Evolutionary conservation across 2,113 vertebrate genomes (phyloP), one percentile per base, ranked within the genome.

Genomic region (Oryzias woworae): DNA sequence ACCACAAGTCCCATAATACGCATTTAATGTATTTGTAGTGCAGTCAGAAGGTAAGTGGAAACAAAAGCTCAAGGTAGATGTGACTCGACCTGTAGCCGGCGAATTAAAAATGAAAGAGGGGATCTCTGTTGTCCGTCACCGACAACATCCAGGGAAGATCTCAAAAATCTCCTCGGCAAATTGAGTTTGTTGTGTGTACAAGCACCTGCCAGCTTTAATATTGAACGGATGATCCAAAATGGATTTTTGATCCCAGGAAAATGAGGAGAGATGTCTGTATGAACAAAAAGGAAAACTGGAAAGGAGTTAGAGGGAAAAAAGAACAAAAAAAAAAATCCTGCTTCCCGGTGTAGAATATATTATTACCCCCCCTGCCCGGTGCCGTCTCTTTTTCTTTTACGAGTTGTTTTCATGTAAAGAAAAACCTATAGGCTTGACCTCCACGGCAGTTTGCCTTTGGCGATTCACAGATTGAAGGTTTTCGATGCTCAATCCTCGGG

Each of bases 381-480:
- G 69, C 85, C 50, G 72, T 81, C 75, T 80, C 62, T 71, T 59
- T 73, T 63, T 75, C 68, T 83, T 86, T 75, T 90, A 93, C 89
- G 56, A 84, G 91, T 88, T 84, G 91, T 93, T 94, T 95, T 94
- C 90, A 93, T 92, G 92, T 92, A 94, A 94, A 93, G 91, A 92
- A 91, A 92, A 94, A 92, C 87, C 90, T 93, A 90, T 85, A 93
- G 90, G 91, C 90, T 80, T 93, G 93, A 94, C 92, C 90, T 90
- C 90, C 88, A 83, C 89, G 56, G 81, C 70, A 65, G 77, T 78
- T 90, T 91, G 94, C 94, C 93, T 93, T 80, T 61, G 92, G 95
- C 94, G 83, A 90, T 91, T 86, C 88, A 71, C 88, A 90, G 73
- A 89, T 87, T 90, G 86, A 87, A 89, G 88, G 89, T 92, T 94